Percentiles rank a stretch among this genome's conserved stretches.
Evolutionary conservation across 2,797 vertebrate species (phyloP).

Genomic region (Fundulus diaphanus): DNA sequence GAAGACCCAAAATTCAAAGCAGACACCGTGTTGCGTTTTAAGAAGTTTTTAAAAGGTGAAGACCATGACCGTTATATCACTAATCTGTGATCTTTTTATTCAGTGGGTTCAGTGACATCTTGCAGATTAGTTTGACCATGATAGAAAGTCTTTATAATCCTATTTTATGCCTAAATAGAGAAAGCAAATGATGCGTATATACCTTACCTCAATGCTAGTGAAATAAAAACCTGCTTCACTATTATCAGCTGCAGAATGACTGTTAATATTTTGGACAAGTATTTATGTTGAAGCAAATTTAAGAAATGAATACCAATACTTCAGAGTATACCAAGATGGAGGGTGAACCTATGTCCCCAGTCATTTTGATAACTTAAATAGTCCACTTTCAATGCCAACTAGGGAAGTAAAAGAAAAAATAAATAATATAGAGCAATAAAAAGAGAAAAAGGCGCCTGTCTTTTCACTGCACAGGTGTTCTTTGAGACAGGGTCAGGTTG

Average conservation of each 20-base stretch:
- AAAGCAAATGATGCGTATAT: conserved; percentile 48
- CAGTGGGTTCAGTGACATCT: too few relatives aligned
- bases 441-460: conserved; percentile 32
- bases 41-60: too few relatives aligned
- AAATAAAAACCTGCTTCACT: conserved; percentile 56
- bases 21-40: too few relatives aligned
- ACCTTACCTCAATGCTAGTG: conserved; percentile 49
- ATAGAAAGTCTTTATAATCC: conserved; percentile 65
- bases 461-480: conserved; percentile 45
- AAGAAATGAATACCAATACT: conserved; percentile 71
- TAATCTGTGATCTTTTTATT: conserved; percentile 54
- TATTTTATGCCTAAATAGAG: conserved; percentile 64
- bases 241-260: conserved; percentile 42
- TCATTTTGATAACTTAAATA: conserved; percentile 43
- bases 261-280: conserved; percentile 64
- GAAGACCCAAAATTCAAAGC: too few relatives aligned
- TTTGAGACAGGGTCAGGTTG: conserved; percentile 59
- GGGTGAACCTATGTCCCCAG: conserved; percentile 38
- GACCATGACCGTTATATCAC: conserved; percentile 2
- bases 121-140: too few relatives aligned
- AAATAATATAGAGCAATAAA: conserved; percentile 40
- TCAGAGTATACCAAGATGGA: conserved; percentile 42
- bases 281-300: conserved; percentile 45
- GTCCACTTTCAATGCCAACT: conserved; percentile 31
- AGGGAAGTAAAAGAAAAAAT: conserved; percentile 44